Evolutionary conservation across 2,888 invertebrate species (phyloP).

Genomic region (Aquatica leii): DNA sequence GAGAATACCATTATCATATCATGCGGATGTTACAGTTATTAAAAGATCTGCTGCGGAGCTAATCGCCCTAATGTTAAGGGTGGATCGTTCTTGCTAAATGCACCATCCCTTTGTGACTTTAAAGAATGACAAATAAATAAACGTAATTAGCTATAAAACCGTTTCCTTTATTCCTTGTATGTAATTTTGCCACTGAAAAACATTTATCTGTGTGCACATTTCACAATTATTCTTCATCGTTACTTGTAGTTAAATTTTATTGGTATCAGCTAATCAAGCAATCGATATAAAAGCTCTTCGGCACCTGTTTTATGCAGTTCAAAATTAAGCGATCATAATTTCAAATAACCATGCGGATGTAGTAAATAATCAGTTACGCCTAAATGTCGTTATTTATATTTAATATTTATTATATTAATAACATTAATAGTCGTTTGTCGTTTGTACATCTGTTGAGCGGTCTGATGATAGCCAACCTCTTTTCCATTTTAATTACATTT

Average conservation of each 20-base stretch:
- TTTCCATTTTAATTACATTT: constrained; percentile 34
- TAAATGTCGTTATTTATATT: constrained; percentile 25
- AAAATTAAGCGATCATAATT: constrained; percentile 35
- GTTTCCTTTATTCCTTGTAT: not conserved
- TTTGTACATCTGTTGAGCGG: constrained; percentile 27
- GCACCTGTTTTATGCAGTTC: constrained; percentile 31
- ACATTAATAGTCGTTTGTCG: constrained; percentile 31
- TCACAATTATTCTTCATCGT: constrained; percentile 4
- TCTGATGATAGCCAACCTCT: constrained; percentile 25
- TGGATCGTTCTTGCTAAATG: constrained; percentile 48
- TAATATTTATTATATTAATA: constrained; percentile 36
- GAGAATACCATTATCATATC: constrained; percentile 58
- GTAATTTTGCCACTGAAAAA: not conserved
- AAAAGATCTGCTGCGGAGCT: constrained; percentile 59
- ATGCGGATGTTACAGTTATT: constrained; percentile 60
- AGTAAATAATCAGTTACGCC: constrained; percentile 38
- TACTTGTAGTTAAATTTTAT: constrained; percentile 5
- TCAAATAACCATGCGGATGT: constrained; percentile 31
- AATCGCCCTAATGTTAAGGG: constrained; percentile 60
- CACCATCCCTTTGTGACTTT: constrained; percentile 40
- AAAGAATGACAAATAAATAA: constrained; percentile 36
- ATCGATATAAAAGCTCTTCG: constrained; percentile 26
- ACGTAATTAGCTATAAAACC: constrained; percentile 22
- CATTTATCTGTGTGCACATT: not conserved
- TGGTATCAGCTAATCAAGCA: constrained; percentile 24